phyloP scores from a whole-genome alignment of 2,797 vertebrate genomes.

The Ctenopoma kingsleyae region DNA sequence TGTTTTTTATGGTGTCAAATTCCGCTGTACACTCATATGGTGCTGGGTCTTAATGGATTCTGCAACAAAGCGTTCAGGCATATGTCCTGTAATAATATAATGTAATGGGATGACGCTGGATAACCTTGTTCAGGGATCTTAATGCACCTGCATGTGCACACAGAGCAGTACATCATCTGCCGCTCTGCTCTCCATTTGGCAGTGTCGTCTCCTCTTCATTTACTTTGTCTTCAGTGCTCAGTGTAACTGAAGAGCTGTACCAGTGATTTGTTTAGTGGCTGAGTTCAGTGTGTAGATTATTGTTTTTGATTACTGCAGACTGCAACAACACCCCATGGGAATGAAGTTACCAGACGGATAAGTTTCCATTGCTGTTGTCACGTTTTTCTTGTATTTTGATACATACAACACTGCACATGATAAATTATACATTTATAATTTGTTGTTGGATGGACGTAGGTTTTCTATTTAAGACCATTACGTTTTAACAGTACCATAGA shows the following conservation, averaged over 20 bases:
- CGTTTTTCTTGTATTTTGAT: no score
- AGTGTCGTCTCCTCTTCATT: not conserved
- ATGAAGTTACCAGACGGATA: no score
- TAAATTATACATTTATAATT: no score
- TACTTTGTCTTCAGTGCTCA: not conserved
- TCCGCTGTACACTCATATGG: constrained; percentile 11
- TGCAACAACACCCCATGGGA: no score
- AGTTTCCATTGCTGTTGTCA: not conserved
- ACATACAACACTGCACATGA: no score
- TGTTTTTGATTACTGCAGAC: constrained; percentile 1
- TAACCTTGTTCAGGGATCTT: constrained; percentile 59
- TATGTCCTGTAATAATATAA: constrained; percentile 46
- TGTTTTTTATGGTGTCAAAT: not conserved
- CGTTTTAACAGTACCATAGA: no score
- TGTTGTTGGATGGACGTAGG: no score
- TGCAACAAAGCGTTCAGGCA: constrained; percentile 58
- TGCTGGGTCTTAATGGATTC: constrained; percentile 65
- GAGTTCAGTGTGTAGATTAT: constrained; percentile 10
- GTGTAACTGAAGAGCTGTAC: not conserved
- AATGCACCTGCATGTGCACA: constrained; percentile 59
- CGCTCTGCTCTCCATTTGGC: not conserved
- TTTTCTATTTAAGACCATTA: no score
- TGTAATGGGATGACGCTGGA: constrained; percentile 50
- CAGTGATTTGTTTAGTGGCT: not conserved
- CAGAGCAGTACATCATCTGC: constrained; percentile 14